A percentile compares a stretch with the other conserved stretches of the same genome.
Evolutionary conservation across 2,888 invertebrate species (phyloP).

Genomic region (Isoperla grammatica): DNA sequence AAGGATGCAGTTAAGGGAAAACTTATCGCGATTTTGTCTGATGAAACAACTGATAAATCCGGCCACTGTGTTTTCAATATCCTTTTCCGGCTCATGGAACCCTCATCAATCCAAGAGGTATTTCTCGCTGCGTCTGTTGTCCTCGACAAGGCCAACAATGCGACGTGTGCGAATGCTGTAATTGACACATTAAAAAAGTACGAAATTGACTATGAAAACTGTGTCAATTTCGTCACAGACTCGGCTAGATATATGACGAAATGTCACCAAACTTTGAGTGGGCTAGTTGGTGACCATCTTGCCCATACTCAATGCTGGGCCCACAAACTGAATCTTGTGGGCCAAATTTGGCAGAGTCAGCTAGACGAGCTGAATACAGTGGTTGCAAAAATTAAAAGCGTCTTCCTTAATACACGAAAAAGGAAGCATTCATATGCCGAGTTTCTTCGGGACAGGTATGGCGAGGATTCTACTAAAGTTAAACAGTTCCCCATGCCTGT

Average conservation of each 20-base stretch:
- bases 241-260: constrained; percentile 18
- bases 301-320: constrained; percentile 15
- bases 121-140: neutral
- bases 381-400: constrained; percentile 14
- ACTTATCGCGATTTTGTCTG: constrained; percentile 1
- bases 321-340: constrained; percentile 14
- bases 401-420: constrained; percentile 21
- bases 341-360: constrained; percentile 5
- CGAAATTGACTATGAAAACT: constrained; percentile 6
- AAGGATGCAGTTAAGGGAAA: constrained; percentile 7
- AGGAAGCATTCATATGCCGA: constrained; percentile 7
- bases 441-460: neutral
- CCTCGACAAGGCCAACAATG: neutral
- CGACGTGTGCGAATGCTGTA: neutral
- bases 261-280: neutral
- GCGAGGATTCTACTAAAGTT: neutral
- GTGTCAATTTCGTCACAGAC: constrained; percentile 12
- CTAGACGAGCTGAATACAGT: constrained; percentile 13
- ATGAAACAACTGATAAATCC: constrained; percentile 22
- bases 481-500: constrained; percentile 21
- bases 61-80: constrained; percentile 21
- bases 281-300: neutral
- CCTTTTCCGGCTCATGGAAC: neutral
- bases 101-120: neutral
- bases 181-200: constrained; percentile 4